Base-by-base conservation (phyloP, 1,140 invertebrate genomes). In the Phthorimaea operculella region DNA sequence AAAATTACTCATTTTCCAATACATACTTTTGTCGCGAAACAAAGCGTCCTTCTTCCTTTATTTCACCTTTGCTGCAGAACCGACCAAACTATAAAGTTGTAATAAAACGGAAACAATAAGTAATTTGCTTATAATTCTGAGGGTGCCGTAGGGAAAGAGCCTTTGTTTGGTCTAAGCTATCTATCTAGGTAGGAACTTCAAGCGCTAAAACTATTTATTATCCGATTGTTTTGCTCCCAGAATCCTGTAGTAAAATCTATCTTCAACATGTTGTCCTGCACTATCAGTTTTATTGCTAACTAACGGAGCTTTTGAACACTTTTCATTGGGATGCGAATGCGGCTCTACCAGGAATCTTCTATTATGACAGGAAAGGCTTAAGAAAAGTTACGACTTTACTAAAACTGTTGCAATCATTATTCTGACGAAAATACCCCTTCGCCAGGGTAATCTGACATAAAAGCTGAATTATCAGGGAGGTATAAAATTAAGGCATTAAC, bases 1-100 rank as follows among this genome's bases (percentile, higher is more conserved):
- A 83, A 83, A 81, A 79, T 77, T 76, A 79, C 72, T 79, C 71
- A 79, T 77, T 78, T 78, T 70, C 71, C 65, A 55, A 74, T 74
- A 47, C 44, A 17, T 9, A n/a, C 44, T 15, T 64, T 66, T 71
- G 66, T 65, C 54, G 53, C 33, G 34, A 59, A 70, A 72, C 70
- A 72, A 72, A 64, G 63, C 42, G 18, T 53, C 53, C 56, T 66
- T 63, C 44, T 47, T 17, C 2, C 16, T 47, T 47, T 60, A 49
- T 48, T 53, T 36, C 33, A 52, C 34, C 49, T 49, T 36, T 52
- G 53, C 51, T 51, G 36, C 36, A 44, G 36, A 51, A 55, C 39
- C 51, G 18, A 49, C 57, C 21, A 51, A 21, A 39, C 64, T 65
- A 65, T 72, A 66, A 66, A 63, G 66, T 63, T 62, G 58, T 52